Evolutionary conservation across 2,888 invertebrate species (phyloP).

Genomic region (Polydrusus cervinus): DNA sequence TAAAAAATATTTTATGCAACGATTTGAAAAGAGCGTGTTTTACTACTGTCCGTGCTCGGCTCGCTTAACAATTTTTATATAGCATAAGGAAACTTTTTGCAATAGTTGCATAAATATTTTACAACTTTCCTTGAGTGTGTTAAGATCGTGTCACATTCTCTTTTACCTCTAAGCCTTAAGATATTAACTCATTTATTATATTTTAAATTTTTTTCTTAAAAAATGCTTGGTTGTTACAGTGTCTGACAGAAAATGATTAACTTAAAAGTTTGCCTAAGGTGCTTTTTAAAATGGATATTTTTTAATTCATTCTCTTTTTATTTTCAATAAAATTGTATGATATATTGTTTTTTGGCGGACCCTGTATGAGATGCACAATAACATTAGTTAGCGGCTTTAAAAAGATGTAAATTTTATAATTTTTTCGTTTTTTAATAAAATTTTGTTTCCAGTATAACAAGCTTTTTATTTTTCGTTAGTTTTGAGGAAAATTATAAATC

Average conservation of each 20-base stretch:
- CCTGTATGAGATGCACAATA: slow-evolving; percentile 30
- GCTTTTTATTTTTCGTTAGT: not conserved
- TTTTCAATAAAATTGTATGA: too few species aligned
- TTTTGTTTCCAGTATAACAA: not conserved
- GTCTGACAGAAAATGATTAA: not conserved
- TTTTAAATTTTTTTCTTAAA: not conserved
- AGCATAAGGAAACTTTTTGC: not conserved
- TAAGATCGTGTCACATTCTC: too few species aligned
- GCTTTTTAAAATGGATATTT: not conserved
- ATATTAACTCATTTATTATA: not conserved
- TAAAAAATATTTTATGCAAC: not conserved
- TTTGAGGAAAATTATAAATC: too few species aligned
- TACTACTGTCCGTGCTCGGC: too few species aligned
- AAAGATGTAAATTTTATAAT: slow-evolving; percentile 37
- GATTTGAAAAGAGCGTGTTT: too few species aligned
- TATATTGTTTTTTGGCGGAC: not conserved
- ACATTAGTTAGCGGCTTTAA: slow-evolving; percentile 33
- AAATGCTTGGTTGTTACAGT: not conserved
- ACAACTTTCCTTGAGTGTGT: too few species aligned
- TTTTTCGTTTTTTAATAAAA: slow-evolving; percentile 33
- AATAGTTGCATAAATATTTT: not conserved
- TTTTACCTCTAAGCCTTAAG: too few species aligned
- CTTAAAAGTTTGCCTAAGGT: not conserved
- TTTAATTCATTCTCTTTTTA: not conserved
- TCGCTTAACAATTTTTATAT: not conserved